Conservation (phyloP, 1,140 invertebrate species). For the Drosophila pseudoananassae region DNA sequence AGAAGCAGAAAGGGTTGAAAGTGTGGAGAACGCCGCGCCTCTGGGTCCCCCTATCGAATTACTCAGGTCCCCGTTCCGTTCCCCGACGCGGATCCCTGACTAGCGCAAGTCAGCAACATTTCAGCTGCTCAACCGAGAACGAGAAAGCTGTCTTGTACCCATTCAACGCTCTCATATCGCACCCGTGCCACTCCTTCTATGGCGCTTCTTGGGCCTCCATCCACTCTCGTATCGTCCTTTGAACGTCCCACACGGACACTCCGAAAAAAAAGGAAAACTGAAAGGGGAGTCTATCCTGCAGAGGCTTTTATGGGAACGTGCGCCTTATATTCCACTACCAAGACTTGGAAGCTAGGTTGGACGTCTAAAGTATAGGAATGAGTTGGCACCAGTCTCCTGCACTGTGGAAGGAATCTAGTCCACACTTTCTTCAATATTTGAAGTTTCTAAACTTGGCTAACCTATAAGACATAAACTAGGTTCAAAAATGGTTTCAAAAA, state of each 20-base stretch:
- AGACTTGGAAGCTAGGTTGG: conserved; percentile 49
- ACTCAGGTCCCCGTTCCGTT: conserved; percentile 63
- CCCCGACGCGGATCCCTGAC: conserved; percentile 27
- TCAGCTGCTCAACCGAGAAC: conserved; percentile 49
- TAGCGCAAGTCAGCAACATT: conserved; percentile 79
- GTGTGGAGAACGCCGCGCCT: conserved; percentile 25
- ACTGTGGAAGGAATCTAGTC: conserved; percentile 7
- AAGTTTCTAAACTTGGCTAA: background rate
- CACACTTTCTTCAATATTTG: too few species aligned
- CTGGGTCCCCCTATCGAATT: conserved; percentile 66
- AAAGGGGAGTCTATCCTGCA: conserved; percentile 54
- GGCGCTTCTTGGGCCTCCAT: background rate
- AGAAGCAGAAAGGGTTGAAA: conserved; percentile 20
- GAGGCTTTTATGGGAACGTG: conserved; percentile 72
- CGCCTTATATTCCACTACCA: conserved; percentile 62
- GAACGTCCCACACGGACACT: conserved; percentile 35
- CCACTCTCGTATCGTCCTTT: conserved; percentile 8
- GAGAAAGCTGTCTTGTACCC: conserved; percentile 68
- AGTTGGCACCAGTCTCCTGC: conserved; percentile 3
- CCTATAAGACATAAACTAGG: too few species aligned
- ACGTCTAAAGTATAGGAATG: conserved; percentile 11
- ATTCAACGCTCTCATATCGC: conserved; percentile 62
- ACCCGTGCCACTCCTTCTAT: conserved; percentile 31
- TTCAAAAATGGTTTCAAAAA: background rate
- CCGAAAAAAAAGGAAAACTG: conserved; percentile 43